Evolutionary conservation across 2,113 vertebrate species (phyloP).

Genomic region (Gulo gulo): DNA sequence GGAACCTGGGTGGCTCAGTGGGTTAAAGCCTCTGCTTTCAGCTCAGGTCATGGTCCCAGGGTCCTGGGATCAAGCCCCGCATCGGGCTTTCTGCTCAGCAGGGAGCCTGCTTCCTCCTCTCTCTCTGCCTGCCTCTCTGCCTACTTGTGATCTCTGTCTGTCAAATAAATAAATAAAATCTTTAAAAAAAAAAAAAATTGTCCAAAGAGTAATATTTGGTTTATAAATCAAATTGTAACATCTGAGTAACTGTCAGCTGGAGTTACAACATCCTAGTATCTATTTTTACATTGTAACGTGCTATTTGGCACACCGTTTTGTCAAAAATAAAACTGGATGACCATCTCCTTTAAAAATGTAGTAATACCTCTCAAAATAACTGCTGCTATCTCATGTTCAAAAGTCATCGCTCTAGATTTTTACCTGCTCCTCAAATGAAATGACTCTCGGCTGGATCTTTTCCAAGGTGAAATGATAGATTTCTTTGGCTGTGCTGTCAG

Average conservation of each 20-base stretch:
- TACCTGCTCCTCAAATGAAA: conserved; percentile 99
- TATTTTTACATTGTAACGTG: conserved; percentile 22
- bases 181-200: too few relatives aligned
- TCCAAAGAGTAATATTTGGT: background rate
- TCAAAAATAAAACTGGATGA: conserved; percentile 10
- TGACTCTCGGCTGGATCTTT: conserved; percentile 98
- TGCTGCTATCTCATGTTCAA: background rate
- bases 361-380: conserved; percentile 36
- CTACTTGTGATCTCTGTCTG: too few relatives aligned
- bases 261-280: background rate
- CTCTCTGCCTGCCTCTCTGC: too few relatives aligned
- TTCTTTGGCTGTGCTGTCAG: conserved; percentile 95
- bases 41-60: too few relatives aligned
- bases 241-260: background rate
- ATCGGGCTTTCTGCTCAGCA: too few relatives aligned
- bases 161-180: too few relatives aligned
- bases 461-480: conserved; percentile 98
- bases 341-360: conserved; percentile 27
- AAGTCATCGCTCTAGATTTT: conserved; percentile 48
- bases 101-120: too few relatives aligned
- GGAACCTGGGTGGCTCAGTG: too few relatives aligned
- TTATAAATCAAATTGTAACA: background rate
- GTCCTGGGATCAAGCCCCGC: too few relatives aligned
- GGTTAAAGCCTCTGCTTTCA: too few relatives aligned
- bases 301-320: background rate